These are phyloP conservation scores for Liasis olivaceus DNA, from an alignment of 2,797 vertebrate genomes.

Conservation along the genomic window DNA sequence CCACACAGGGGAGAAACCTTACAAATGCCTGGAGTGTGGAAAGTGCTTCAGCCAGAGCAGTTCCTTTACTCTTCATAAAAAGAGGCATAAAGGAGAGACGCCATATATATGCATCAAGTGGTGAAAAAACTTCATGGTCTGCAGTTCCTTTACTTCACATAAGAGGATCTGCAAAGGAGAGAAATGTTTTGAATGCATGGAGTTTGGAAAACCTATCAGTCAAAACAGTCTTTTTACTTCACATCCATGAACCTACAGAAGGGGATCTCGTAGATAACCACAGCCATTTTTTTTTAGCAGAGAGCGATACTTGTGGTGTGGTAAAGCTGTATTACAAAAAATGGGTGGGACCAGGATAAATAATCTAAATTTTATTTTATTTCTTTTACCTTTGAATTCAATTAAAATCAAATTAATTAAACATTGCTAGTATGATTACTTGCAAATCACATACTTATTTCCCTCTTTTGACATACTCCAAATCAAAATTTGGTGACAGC, in stretches of 20 bases:
- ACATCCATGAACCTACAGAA: too few relatives aligned
- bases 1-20: constrained; percentile 30
- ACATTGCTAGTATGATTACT: neutral
- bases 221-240: neutral
- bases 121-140: neutral
- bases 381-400: neutral
- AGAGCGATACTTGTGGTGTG: neutral
- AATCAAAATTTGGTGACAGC: neutral
- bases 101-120: neutral
- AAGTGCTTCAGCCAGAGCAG: neutral
- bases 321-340: neutral
- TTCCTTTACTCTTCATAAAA: neutral
- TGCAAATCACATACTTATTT: neutral
- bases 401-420: neutral
- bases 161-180: neutral
- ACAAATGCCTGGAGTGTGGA: neutral
- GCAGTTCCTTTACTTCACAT: neutral
- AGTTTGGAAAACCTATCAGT: neutral
- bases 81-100: neutral
- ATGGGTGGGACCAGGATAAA: neutral
- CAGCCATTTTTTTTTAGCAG: neutral
- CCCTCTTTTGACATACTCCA: neutral
- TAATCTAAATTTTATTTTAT: neutral
- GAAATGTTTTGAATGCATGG: neutral
- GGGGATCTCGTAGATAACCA: neutral